Evolutionary conservation across 2,888 invertebrate species (phyloP).

Genomic region (Dasysyrphus albostriatus): DNA sequence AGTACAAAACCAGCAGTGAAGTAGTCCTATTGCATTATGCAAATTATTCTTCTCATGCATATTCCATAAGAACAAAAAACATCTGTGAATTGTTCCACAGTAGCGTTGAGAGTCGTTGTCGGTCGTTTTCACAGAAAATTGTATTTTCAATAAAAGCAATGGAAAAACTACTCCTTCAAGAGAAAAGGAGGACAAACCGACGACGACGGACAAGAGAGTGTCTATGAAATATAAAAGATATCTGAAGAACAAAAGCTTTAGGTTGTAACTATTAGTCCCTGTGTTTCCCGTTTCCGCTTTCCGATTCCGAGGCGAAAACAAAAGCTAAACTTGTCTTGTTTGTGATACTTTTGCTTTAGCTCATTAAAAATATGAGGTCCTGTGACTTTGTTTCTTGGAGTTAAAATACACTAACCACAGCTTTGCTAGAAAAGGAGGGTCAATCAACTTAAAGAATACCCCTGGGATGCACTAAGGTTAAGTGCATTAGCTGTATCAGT

Average conservation of each 20-base stretch:
- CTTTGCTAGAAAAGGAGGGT: constrained; percentile 2
- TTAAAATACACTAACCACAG: neutral
- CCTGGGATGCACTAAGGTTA: constrained; percentile 32
- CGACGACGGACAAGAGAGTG: neutral
- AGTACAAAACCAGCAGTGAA: neutral
- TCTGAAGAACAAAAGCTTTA: constrained; percentile 23
- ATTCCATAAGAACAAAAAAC: constrained; percentile 52
- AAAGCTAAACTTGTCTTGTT: constrained; percentile 35
- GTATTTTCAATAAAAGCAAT: constrained; percentile 30
- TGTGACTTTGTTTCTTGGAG: neutral
- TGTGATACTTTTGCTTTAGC: constrained; percentile 7
- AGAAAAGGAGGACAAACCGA: neutral
- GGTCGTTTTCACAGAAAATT: constrained; percentile 33
- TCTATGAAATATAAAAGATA: constrained; percentile 17
- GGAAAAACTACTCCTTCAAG: constrained; percentile 4
- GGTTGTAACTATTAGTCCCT: constrained; percentile 31
- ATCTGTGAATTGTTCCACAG: constrained; percentile 48
- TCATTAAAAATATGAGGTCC: constrained; percentile 40
- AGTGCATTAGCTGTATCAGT: constrained; percentile 16
- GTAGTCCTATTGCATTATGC: constrained; percentile 51
- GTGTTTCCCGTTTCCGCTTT: constrained; percentile 1
- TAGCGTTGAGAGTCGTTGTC: neutral
- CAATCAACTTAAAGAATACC: constrained; percentile 39
- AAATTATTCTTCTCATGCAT: constrained; percentile 52
- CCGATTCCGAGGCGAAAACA: constrained; percentile 13